These are phyloP conservation scores for Perdix hodgsoniae DNA, from an alignment of 2,797 vertebrate species.

Conservation along the genomic window DNA sequence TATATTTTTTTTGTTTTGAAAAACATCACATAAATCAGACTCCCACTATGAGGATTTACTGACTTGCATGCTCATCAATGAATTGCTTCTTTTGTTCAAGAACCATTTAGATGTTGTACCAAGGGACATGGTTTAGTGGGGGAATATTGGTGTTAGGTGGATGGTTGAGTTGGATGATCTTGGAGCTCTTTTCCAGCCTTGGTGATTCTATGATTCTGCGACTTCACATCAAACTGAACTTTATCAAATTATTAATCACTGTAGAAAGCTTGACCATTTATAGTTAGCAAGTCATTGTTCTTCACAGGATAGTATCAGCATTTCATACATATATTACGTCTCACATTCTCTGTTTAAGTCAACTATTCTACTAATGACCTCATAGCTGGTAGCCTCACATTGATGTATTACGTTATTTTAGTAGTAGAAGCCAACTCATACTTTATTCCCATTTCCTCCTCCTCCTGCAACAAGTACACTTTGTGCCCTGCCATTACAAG, in stretches of 20 bases:
- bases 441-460: background rate
- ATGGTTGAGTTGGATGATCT: too few relatives aligned
- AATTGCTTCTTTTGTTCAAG: background rate
- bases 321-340: background rate
- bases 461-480: background rate
- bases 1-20: background rate
- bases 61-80: background rate
- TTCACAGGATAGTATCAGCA: background rate
- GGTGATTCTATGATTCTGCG: too few relatives aligned
- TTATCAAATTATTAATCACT: background rate
- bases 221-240: background rate
- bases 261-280: background rate
- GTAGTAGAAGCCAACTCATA: background rate
- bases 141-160: too few relatives aligned
- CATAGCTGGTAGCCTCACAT: background rate
- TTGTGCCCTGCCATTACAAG: background rate
- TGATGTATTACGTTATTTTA: background rate
- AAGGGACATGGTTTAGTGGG: too few relatives aligned
- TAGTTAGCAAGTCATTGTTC: fast-evolving
- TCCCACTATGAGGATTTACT: background rate
- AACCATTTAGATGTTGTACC: too few relatives aligned
- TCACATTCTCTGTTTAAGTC: background rate
- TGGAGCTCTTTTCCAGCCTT: too few relatives aligned
- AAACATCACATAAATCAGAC: background rate
- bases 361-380: background rate